phyloP scores from a whole-genome alignment of 2,888 invertebrate species.

The Mycalesis mineus region DNA sequence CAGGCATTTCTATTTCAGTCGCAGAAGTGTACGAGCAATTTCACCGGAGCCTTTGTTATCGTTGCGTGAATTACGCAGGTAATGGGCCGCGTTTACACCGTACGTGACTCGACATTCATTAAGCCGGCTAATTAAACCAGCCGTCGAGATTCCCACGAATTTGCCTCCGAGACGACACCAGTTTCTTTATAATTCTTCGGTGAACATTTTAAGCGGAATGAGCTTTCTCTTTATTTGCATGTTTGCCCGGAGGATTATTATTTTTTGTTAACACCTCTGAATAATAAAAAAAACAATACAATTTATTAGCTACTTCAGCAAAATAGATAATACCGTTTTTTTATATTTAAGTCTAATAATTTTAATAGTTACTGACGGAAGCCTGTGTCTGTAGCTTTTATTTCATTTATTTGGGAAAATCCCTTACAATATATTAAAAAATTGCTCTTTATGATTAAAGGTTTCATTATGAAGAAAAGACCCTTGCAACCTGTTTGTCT shows the following conservation, averaged over 20 bases:
- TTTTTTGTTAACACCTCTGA: background rate
- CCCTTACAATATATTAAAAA: too few relatives aligned
- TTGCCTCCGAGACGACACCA: slow-evolving; percentile 28
- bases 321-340: too few relatives aligned
- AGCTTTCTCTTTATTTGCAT: slow-evolving; percentile 2
- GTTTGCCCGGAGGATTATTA: background rate
- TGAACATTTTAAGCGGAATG: slow-evolving; percentile 29
- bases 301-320: too few relatives aligned
- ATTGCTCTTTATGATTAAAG: too few relatives aligned
- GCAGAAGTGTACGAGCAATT: slow-evolving; percentile 23
- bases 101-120: slow-evolving; percentile 74
- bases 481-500: too few relatives aligned
- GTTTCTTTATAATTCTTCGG: slow-evolving; percentile 33
- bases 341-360: too few relatives aligned
- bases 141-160: slow-evolving; percentile 40
- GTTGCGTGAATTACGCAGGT: slow-evolving; percentile 70
- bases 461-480: too few relatives aligned
- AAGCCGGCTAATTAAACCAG: slow-evolving; percentile 70
- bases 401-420: too few relatives aligned
- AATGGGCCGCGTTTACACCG: slow-evolving; percentile 69
- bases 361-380: too few relatives aligned
- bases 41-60: slow-evolving; percentile 53
- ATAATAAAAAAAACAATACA: too few relatives aligned
- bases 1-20: slow-evolving; percentile 20
- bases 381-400: too few relatives aligned